phyloP scores from a whole-genome alignment of 2,888 invertebrate species.

The Aspidiotus rigidus region DNA sequence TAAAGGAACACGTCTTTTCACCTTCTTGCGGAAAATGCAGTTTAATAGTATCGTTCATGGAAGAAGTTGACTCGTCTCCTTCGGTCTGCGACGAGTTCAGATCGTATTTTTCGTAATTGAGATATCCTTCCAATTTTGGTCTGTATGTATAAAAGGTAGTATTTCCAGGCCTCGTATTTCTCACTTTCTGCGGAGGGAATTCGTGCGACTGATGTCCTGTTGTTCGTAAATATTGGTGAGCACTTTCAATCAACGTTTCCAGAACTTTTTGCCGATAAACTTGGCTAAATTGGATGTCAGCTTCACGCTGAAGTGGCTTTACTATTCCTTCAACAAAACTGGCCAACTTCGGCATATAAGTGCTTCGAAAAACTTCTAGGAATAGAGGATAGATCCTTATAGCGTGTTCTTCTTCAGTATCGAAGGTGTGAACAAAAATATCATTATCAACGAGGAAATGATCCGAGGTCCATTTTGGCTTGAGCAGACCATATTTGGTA shows the following conservation, averaged over 20 bases:
- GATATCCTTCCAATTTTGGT: not conserved
- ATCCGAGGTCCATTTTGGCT: not conserved
- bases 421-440: not conserved
- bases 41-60: not conserved
- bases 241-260: not conserved
- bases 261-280: not conserved
- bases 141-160: not conserved
- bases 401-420: not conserved
- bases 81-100: not conserved
- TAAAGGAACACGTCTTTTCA: not conserved
- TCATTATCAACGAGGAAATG: not conserved
- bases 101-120: conserved; percentile 5
- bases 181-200: not conserved
- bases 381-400: not conserved
- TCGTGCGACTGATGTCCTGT: not conserved
- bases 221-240: not conserved
- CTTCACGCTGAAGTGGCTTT: not conserved
- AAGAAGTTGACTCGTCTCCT: not conserved
- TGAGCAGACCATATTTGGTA: not conserved
- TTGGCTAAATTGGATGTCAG: not conserved
- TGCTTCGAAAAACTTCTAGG: not conserved
- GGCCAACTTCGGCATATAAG: not conserved
- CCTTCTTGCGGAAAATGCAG: not conserved
- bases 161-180: not conserved
- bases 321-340: not conserved